phyloP scores from a whole-genome alignment of 2,797 vertebrate genomes.

The Sebastiscus albofasciatus region DNA sequence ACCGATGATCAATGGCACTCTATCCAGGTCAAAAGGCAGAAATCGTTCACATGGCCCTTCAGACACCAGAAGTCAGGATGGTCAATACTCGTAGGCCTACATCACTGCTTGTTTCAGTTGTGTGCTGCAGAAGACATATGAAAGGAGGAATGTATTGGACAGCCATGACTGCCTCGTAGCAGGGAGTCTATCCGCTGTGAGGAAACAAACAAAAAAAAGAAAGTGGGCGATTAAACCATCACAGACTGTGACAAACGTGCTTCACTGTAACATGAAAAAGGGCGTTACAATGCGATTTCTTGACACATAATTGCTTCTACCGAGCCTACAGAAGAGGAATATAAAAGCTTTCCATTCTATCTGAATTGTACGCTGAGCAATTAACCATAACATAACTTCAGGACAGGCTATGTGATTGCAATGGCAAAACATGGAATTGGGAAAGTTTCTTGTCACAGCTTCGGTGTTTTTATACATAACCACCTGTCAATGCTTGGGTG shows the following conservation, averaged over 20 bases:
- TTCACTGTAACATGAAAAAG: neutral
- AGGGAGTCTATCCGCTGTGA: neutral
- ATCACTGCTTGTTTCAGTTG: neutral
- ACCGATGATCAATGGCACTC: constrained; percentile 27
- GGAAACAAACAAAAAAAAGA: neutral
- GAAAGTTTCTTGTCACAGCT: neutral
- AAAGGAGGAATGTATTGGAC: constrained; percentile 1
- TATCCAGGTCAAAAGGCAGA: neutral
- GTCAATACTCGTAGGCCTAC: neutral
- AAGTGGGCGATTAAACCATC: constrained; percentile 3
- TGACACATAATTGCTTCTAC: constrained; percentile 2
- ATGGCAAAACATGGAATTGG: neutral
- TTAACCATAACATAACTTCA: neutral
- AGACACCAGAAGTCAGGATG: constrained; percentile 12
- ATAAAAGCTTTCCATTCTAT: neutral
- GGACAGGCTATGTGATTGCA: neutral
- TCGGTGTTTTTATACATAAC: neutral
- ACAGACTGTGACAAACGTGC: neutral
- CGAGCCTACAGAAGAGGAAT: neutral
- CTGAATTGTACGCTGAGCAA: neutral
- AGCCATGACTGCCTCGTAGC: constrained; percentile 6
- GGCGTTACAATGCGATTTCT: neutral
- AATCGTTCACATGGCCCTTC: constrained; percentile 7
- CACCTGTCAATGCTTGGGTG: neutral
- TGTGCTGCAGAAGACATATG: neutral